Evolutionary conservation across 30 jellyfish, hydroid and myxozoan species (phyloP).

Genomic region (Chrysaora quinquecirrha): DNA sequence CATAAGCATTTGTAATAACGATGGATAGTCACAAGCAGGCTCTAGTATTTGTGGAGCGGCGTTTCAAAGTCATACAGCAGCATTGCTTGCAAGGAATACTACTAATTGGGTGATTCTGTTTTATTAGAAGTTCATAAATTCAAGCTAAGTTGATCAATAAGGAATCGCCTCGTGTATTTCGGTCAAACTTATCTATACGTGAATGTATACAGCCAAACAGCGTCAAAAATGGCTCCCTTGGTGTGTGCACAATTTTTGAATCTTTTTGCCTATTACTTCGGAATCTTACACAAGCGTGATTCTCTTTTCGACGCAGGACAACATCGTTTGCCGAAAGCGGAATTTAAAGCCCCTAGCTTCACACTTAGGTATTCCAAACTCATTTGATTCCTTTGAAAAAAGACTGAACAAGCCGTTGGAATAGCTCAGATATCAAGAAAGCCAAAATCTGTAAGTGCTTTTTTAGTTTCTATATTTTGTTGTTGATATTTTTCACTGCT

Average conservation of each 20-base stretch:
- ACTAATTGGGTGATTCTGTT: slow-evolving; percentile 46
- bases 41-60: background rate
- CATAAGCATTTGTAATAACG: background rate
- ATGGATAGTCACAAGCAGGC: background rate
- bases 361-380: slow-evolving; percentile 6
- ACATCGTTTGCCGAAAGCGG: slow-evolving; percentile 10
- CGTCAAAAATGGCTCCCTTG: background rate
- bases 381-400: background rate
- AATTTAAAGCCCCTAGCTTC: slow-evolving; percentile 1
- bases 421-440: background rate
- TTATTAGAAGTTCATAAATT: slow-evolving; percentile 45
- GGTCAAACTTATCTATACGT: background rate
- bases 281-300: background rate
- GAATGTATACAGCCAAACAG: background rate
- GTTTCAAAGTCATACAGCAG: background rate
- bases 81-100: background rate
- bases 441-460: too few relatives aligned
- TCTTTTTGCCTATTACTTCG: slow-evolving; percentile 4
- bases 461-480: too few relatives aligned
- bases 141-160: slow-evolving; percentile 4
- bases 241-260: background rate
- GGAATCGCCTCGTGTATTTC: too few relatives aligned
- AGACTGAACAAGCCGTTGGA: background rate
- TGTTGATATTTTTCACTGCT: too few relatives aligned
- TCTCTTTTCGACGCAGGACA: slow-evolving; percentile 13